Percentiles rank a stretch among this genome's conserved stretches.
phyloP scores from a whole-genome alignment of 2,888 invertebrate genomes.

The Tipula helvola region DNA sequence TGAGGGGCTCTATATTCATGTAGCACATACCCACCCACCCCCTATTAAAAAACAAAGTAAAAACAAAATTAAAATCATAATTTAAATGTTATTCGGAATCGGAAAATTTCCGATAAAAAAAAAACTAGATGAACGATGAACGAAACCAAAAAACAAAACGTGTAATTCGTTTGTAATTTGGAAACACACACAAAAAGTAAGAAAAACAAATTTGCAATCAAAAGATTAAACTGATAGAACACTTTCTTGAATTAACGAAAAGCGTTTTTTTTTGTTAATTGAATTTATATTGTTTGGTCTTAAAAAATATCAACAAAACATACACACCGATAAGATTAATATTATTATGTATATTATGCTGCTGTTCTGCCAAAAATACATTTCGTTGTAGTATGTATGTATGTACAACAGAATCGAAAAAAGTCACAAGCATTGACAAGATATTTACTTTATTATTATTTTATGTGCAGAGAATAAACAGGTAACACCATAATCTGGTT shows the following conservation, averaged over 20 bases:
- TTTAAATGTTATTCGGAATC: background rate
- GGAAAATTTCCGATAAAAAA: background rate
- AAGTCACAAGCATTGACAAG: background rate
- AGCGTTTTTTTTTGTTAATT: background rate
- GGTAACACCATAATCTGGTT: background rate
- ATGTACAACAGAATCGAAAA: background rate
- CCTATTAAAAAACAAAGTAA: background rate
- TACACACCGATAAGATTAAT: background rate
- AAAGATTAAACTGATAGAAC: slow-evolving; percentile 4
- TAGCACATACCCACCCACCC: background rate
- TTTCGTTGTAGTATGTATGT: background rate
- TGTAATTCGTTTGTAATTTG: background rate
- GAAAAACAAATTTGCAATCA: background rate
- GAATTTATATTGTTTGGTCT: background rate
- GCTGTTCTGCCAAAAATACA: background rate
- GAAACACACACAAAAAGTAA: background rate
- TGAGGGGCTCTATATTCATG: background rate
- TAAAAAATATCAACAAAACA: background rate
- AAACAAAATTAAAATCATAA: background rate
- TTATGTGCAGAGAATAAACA: background rate
- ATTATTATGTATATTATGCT: background rate
- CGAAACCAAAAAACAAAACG: background rate
- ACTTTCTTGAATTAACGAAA: background rate
- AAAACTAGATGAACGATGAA: background rate
- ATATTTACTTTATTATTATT: background rate